Evolutionary conservation across 1,140 invertebrate genomes (phyloP).

Genomic region (Camponotus vicinus): DNA sequence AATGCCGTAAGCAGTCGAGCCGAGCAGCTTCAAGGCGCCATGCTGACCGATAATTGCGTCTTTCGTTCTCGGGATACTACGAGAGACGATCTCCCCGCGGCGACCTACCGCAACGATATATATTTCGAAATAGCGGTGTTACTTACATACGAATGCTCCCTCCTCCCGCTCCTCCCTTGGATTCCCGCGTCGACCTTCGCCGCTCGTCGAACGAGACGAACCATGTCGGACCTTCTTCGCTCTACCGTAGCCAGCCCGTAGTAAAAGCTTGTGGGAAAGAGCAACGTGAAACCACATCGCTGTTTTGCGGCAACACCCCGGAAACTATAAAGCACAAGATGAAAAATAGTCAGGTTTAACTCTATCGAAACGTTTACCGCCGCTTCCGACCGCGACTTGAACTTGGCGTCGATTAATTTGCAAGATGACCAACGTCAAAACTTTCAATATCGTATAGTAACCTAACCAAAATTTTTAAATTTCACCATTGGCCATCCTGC

Average conservation of each 20-base stretch:
- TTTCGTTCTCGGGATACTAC: constrained; percentile 34
- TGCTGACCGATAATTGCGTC: constrained; percentile 56
- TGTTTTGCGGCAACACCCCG: constrained; percentile 18
- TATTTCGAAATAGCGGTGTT: constrained; percentile 64
- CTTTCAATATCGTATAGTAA: no score
- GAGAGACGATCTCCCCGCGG: constrained; percentile 31
- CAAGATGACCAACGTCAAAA: no score
- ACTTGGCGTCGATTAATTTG: no score
- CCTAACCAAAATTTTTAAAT: no score
- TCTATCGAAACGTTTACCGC: background rate
- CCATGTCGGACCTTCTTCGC: constrained; percentile 64
- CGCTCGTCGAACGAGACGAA: constrained; percentile 71
- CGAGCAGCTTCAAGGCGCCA: constrained; percentile 19
- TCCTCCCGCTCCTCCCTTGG: constrained; percentile 15
- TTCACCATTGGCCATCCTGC: no score
- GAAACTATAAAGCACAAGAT: constrained; percentile 17
- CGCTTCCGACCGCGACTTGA: no score
- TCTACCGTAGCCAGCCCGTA: constrained; percentile 60
- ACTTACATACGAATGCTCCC: constrained; percentile 61
- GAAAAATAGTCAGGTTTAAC: constrained; percentile 33
- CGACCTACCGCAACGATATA: constrained; percentile 70
- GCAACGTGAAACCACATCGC: constrained; percentile 23
- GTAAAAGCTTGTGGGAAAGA: constrained; percentile 64
- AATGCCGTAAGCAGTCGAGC: constrained; percentile 24
- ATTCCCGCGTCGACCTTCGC: constrained; percentile 59